Evolutionary conservation across 2,797 vertebrate genomes (phyloP).

Genomic region (Lacerta bilineata): DNA sequence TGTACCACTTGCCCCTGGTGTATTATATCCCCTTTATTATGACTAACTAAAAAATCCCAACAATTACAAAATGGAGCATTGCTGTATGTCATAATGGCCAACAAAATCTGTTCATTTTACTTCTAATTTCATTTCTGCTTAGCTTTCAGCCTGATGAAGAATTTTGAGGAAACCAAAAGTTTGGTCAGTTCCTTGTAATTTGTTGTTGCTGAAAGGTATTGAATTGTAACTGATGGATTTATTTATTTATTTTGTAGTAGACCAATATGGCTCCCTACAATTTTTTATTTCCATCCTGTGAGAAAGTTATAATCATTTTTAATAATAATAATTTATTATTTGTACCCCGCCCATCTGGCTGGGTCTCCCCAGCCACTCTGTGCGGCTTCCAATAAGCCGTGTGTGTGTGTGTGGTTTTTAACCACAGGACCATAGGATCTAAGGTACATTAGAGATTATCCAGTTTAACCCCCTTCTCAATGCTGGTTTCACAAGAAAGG

Average conservation of each 20-base stretch:
- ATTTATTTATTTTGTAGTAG: not conserved
- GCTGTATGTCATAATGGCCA: not conserved
- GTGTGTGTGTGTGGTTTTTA: no score
- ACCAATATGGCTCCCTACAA: no score
- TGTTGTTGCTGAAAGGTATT: not conserved
- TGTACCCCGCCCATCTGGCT: no score
- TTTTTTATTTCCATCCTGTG: not conserved
- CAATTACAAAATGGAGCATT: not conserved
- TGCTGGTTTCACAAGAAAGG: no score
- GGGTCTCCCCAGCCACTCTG: no score
- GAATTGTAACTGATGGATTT: not conserved
- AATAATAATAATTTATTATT: no score
- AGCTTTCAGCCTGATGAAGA: not conserved
- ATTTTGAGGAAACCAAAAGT: not conserved
- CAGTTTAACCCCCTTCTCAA: no score
- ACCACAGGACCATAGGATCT: no score
- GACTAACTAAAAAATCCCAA: not conserved
- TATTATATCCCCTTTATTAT: not conserved
- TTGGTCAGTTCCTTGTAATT: not conserved
- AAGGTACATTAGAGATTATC: no score
- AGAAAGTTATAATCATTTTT: not conserved
- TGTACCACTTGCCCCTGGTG: no score
- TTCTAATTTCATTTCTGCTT: not conserved
- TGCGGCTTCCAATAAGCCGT: no score
- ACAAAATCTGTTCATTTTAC: no score